Conservation (phyloP, 2,113 vertebrate genomes). For the Noctilio leporinus region DNA sequence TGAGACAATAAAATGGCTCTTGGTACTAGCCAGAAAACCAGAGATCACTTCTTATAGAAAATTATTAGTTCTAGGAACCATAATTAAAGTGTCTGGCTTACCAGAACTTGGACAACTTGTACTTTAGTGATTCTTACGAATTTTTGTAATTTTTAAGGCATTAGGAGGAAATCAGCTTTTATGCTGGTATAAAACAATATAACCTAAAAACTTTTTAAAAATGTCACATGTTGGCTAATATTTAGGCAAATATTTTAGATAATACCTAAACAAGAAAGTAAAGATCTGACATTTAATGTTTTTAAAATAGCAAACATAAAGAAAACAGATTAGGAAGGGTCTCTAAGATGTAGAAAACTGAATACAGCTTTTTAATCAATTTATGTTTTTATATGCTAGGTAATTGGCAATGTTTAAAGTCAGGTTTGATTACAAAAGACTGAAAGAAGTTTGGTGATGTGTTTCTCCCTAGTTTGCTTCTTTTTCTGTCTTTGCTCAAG, state of each 20-base stretch:
- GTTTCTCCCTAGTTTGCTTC: slow-evolving; percentile 1
- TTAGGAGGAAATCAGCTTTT: background rate
- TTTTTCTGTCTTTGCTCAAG: slow-evolving; percentile 12
- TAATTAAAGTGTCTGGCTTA: slow-evolving; percentile 44
- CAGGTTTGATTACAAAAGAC: slow-evolving; percentile 32
- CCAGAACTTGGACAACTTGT: background rate
- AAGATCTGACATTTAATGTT: background rate
- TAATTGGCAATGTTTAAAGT: slow-evolving; percentile 17
- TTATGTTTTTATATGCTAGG: slow-evolving; percentile 5
- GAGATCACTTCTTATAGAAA: slow-evolving; percentile 30
- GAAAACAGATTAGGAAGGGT: slow-evolving; percentile 22
- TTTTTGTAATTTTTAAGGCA: background rate
- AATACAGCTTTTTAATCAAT: slow-evolving; percentile 3
- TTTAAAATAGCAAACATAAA: slow-evolving; percentile 3
- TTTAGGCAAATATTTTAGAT: background rate
- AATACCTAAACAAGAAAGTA: background rate
- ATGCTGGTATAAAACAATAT: background rate
- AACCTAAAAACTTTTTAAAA: background rate
- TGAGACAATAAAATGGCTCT: slow-evolving; percentile 20
- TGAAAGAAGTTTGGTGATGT: background rate
- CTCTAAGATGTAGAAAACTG: background rate
- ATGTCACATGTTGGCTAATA: background rate
- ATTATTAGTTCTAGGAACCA: slow-evolving; percentile 35
- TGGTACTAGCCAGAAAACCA: slow-evolving; percentile 14
- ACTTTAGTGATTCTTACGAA: background rate